Conservation (phyloP, 2,113 vertebrate genomes). For the Lutjanus erythropterus region DNA sequence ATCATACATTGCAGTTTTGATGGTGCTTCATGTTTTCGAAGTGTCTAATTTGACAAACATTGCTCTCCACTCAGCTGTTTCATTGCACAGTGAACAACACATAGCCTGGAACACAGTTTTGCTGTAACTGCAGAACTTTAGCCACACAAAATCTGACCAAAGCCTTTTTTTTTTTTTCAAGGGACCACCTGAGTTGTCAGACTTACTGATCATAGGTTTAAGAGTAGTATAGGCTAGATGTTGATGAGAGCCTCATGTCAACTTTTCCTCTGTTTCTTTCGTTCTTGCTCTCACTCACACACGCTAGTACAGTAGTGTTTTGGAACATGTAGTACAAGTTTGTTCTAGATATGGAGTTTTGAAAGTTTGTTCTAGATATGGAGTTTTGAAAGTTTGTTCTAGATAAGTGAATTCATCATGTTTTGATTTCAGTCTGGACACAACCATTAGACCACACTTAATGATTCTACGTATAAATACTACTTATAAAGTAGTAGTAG, state of each 20-base stretch:
- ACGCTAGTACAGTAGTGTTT: not conserved
- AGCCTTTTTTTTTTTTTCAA: not conserved
- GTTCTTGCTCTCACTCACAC: not conserved
- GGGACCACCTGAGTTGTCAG: slow-evolving; percentile 3
- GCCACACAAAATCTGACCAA: not conserved
- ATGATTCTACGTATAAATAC: not conserved
- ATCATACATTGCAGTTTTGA: not conserved
- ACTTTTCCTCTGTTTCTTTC: not conserved
- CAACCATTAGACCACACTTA: too few relatives aligned
- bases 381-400: not conserved
- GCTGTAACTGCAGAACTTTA: not conserved
- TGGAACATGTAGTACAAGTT: not conserved
- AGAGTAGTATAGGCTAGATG: not conserved
- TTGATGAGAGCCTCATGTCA: not conserved
- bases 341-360: slow-evolving; percentile 13
- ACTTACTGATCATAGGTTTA: not conserved
- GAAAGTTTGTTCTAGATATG: slow-evolving; percentile 5
- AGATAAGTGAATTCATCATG: slow-evolving; percentile 4
- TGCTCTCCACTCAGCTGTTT: not conserved
- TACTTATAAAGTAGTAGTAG: too few relatives aligned
- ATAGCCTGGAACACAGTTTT: not conserved
- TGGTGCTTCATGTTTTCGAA: not conserved
- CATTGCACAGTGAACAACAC: not conserved
- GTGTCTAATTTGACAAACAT: not conserved
- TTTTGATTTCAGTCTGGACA: slow-evolving; percentile 1